Evolutionary conservation across 2,888 invertebrate species (phyloP).

Genomic region (Rhingia campestris): DNA sequence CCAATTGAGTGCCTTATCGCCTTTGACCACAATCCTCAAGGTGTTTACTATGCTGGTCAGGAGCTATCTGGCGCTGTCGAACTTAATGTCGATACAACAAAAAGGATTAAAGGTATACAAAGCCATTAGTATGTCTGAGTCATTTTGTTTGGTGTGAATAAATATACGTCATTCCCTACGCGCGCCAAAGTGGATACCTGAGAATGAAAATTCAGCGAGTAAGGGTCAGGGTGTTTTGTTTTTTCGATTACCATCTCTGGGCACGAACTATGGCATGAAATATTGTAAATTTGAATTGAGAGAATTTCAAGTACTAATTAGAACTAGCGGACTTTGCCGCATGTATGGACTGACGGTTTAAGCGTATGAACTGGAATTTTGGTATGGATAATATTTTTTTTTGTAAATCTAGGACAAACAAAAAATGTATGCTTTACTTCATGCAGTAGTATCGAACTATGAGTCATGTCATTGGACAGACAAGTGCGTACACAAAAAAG

Average conservation of each 20-base stretch:
- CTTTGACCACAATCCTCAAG: constrained; percentile 83
- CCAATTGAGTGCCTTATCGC: constrained; percentile 83
- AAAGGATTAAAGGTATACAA: constrained; percentile 81
- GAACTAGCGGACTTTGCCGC: constrained; percentile 3
- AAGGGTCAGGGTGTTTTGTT: constrained; percentile 18
- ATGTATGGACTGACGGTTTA: constrained; percentile 1
- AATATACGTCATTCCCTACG: constrained; percentile 32
- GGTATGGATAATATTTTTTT: constrained; percentile 1
- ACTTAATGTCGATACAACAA: constrained; percentile 82
- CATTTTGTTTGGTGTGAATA: constrained; percentile 14
- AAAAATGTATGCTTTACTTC: constrained; percentile 5
- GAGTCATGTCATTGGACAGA: constrained; percentile 25
- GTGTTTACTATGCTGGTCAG: constrained; percentile 83
- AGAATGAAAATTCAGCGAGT: constrained; percentile 12
- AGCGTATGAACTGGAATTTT: neutral
- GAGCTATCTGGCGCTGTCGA: constrained; percentile 82
- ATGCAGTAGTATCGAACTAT: constrained; percentile 17
- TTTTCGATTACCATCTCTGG: constrained; percentile 27
- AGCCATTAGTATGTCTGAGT: constrained; percentile 24
- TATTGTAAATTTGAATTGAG: constrained; percentile 1
- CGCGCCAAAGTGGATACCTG: constrained; percentile 38
- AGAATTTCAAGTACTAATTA: neutral
- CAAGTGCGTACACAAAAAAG: neutral
- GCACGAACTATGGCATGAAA: constrained; percentile 1
- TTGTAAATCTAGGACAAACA: neutral